These are phyloP conservation scores for Bombus confusus DNA, from an alignment of 1,140 invertebrate genomes.

Conservation along the genomic window DNA sequence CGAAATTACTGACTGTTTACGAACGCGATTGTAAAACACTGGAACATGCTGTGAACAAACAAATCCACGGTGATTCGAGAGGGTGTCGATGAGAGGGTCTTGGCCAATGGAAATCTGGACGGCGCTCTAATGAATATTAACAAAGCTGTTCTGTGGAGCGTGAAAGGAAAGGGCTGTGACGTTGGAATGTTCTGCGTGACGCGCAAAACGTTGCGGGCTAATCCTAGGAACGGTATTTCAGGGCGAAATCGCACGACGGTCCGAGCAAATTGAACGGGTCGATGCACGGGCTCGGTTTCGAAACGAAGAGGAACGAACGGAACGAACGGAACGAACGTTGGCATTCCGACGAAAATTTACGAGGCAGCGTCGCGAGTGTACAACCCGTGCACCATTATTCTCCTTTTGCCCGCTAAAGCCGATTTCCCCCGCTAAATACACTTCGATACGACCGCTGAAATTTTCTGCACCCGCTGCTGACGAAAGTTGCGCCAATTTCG, in stretches of 20 bases:
- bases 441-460: background rate
- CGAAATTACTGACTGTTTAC: too few relatives aligned
- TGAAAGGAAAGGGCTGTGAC: background rate
- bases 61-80: too few relatives aligned
- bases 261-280: conserved; percentile 28
- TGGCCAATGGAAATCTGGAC: background rate
- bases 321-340: background rate
- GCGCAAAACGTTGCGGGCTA: background rate
- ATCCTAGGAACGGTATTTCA: conserved; percentile 14
- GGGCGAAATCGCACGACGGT: conserved; percentile 8
- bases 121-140: background rate
- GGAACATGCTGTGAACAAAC: too few relatives aligned
- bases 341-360: conserved; percentile 28
- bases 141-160: background rate
- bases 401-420: background rate
- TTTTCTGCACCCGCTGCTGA: background rate
- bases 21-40: too few relatives aligned
- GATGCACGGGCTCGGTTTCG: background rate
- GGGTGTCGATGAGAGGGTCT: too few relatives aligned
- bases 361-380: background rate
- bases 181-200: background rate
- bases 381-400: conserved; percentile 1
- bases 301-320: background rate
- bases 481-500: background rate
- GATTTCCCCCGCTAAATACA: background rate